Conservation (phyloP, 2,113 vertebrate genomes). For the Otus sunia region DNA sequence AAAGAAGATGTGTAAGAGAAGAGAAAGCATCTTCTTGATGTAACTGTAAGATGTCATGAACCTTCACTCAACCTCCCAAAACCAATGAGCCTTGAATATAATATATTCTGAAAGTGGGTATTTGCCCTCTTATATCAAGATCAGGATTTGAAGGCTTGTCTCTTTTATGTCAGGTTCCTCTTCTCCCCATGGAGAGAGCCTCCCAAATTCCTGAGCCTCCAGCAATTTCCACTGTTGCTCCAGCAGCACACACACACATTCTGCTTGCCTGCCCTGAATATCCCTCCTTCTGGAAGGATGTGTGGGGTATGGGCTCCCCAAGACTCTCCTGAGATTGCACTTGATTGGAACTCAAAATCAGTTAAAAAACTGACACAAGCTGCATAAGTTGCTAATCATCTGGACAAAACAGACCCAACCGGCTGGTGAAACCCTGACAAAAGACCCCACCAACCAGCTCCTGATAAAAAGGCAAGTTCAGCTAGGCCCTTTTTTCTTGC, state of each 20-base stretch:
- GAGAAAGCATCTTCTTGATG: not conserved
- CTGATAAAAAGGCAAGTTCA: not conserved
- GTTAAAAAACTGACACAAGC: not conserved
- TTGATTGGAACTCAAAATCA: not conserved
- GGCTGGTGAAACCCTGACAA: not conserved
- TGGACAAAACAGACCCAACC: not conserved
- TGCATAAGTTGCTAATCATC: not conserved
- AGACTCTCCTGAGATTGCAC: not conserved
- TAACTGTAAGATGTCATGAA: not conserved
- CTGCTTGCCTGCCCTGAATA: not conserved
- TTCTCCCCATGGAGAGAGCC: not conserved
- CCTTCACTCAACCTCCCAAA: not conserved
- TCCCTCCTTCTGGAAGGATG: not conserved
- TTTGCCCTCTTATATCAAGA: not conserved
- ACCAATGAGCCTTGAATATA: not conserved
- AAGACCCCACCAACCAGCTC: not conserved
- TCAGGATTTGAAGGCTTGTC: not conserved
- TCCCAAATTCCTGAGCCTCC: not conserved
- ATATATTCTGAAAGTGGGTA: not conserved
- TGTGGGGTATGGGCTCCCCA: not conserved
- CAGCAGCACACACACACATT: not conserved
- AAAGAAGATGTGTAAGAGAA: accelerated
- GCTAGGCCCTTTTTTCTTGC: not conserved
- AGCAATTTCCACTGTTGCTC: not conserved
- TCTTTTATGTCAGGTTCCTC: not conserved